Base-by-base conservation (phyloP, 1,140 invertebrate species). In the Bombus huntii region DNA sequence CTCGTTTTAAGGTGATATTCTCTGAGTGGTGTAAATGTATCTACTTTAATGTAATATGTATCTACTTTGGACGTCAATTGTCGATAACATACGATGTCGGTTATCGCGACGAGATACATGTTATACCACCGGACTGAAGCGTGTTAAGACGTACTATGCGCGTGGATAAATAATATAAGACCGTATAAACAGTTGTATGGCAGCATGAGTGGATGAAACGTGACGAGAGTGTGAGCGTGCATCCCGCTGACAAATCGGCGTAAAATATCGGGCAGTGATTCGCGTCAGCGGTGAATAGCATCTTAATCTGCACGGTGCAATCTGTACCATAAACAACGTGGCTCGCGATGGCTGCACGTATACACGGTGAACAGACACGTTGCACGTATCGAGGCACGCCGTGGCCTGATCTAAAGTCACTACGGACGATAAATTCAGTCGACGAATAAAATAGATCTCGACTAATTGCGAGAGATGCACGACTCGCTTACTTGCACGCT, bases 401-500 rank as follows among this genome's bases (percentile, higher is more conserved):
- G 81, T 81, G 68, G 82, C 65, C 90, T 92, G 93, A 94, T 95
- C 93, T 93, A 94, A 92, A 93, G 91, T 93, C 93, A 91, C 92
- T 91, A 89, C 85, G 91, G 80, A 91, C 94, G 93, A 95, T 95
- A 95, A 95, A 95, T 95, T 91, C 92, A 88, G 88, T 85, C 90
- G 88, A 81, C 87, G 91, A 95, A 94, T 93, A 94, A 95, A 94
- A 93, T 93, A 93, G 93, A 94, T 95, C 93, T 93, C 92, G 93
- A 94, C 94, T 95, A 95, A 95, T 95, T 95, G 94, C 93, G 94
- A 90, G 92, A 95, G 94, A 95, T 95, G 92, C 94, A 94, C 94
- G 94, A 95, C 91, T 93, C 91, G 93, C 92, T 94, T 91, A 92
- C 93, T 93, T 90, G 89, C 89, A 84, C 87, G 89, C 68, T 82